Percentiles rank a stretch among this genome's conserved stretches.
phyloP scores from a whole-genome alignment of 2,888 invertebrate species.

The Thyatira batis region DNA sequence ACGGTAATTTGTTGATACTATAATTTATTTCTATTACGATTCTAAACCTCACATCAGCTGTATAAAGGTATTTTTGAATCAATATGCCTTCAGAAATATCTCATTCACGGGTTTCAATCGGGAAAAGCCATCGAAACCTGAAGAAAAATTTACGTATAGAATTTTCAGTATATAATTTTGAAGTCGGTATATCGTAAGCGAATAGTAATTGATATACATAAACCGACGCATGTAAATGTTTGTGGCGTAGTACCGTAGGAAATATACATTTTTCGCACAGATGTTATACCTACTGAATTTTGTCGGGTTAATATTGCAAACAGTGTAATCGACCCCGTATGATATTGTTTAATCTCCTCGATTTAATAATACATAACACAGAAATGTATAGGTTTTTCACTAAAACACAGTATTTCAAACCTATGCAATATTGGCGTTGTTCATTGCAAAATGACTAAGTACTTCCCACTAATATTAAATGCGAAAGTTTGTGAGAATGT shows the following conservation, averaged over 20 bases:
- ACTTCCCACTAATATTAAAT: too few species aligned
- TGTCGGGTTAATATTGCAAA: slow-evolving; percentile 13
- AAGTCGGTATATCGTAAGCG: too few species aligned
- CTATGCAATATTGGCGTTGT: neutral
- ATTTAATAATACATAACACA: slow-evolving; percentile 12
- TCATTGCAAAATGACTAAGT: too few species aligned
- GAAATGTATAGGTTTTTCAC: slow-evolving; percentile 5
- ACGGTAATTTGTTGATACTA: too few species aligned
- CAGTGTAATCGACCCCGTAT: slow-evolving; percentile 14
- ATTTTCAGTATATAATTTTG: too few species aligned
- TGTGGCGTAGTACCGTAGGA: neutral
- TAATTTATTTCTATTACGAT: too few species aligned
- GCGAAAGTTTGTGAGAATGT: too few species aligned
- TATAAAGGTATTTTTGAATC: neutral
- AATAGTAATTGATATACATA: neutral
- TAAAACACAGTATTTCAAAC: slow-evolving; percentile 6
- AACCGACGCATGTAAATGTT: neutral
- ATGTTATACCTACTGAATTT: slow-evolving; percentile 23
- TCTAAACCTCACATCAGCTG: neutral
- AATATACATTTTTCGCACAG: slow-evolving; percentile 14
- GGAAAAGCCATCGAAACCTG: too few species aligned
- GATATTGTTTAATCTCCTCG: slow-evolving; percentile 15
- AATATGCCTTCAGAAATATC: neutral
- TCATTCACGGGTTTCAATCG: neutral
- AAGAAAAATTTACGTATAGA: too few species aligned